A percentile compares a stretch with the other conserved stretches of the same genome.
Conservation (phyloP, 2,888 invertebrate species). For the Melangyna quadrimaculata region DNA sequence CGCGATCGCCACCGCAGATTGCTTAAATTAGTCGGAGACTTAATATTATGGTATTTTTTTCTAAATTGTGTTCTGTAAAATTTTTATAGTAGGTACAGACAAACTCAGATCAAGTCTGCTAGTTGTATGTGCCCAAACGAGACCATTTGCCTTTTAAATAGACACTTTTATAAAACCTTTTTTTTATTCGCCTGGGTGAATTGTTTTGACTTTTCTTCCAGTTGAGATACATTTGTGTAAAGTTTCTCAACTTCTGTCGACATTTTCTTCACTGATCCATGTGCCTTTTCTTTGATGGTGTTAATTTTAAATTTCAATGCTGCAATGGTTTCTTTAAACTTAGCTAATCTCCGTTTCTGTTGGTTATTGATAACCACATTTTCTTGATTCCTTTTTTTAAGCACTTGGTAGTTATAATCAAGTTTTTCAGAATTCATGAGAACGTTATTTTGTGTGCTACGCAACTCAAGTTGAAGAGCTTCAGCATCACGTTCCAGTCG, state of each 20-base stretch:
- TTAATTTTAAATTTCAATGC: conserved; percentile 85
- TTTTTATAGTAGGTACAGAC: too few relatives aligned
- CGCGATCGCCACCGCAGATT: too few relatives aligned
- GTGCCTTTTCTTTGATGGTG: conserved; percentile 85
- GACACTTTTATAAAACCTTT: conserved; percentile 79
- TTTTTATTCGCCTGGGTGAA: conserved; percentile 85
- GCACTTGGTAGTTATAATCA: conserved; percentile 93
- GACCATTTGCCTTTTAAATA: too few relatives aligned
- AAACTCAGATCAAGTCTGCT: too few relatives aligned
- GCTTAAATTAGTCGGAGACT: too few relatives aligned
- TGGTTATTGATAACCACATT: conserved; percentile 89
- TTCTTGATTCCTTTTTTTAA: conserved; percentile 94
- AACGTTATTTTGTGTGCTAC: conserved; percentile 89
- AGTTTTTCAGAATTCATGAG: conserved; percentile 94
- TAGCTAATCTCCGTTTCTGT: conserved; percentile 89
- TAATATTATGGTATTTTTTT: too few relatives aligned
- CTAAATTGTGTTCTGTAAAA: too few relatives aligned
- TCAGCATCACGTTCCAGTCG: conserved; percentile 87
- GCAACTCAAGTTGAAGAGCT: conserved; percentile 89
- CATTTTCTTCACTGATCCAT: conserved; percentile 85
- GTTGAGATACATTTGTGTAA: conserved; percentile 85
- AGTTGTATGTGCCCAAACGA: too few relatives aligned
- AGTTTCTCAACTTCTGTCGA: conserved; percentile 86
- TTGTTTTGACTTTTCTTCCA: conserved; percentile 87
- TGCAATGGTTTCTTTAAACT: conserved; percentile 88